Evolutionary conservation across 2,888 invertebrate species (phyloP), one percentile per base, ranked within the genome.

Genomic region (Griposia aprilina): DNA sequence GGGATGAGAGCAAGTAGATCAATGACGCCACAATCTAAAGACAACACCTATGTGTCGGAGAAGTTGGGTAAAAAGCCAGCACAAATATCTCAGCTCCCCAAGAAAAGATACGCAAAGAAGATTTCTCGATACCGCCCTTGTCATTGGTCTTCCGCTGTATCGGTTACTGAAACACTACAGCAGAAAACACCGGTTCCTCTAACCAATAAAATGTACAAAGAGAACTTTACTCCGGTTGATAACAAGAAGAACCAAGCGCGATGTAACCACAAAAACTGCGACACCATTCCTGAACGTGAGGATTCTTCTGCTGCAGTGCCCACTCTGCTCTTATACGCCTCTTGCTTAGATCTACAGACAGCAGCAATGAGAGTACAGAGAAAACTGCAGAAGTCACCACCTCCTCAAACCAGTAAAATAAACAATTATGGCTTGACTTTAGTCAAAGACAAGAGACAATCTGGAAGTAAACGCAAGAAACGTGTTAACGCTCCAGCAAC

Each of bases 81-180:
- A 11, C 45, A 52, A 26, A 65, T 17, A 6, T 17, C 26, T 55
- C 7, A 55, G 15, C n/a, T 57, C 0, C 6, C 20, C 1, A 78
- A 41, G 20, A 74, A 48, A 82, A 59, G 45, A 36, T 82, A 66
- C 6, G 76, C 65, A 0, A 82, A 82, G 20, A 82, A 80, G 26
- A 79, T 75, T 57, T 82, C 79, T 36, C 79, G 82, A 0, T 82
- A 82, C 59, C 76, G 76, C 1, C 65, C 74, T 1, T 30, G 55
- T n/a, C 74, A 63, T 55, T 23, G n/a, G 1, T n/a, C 48, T 0
- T 2, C 26, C 10, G 23, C 48, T 30, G 0, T 2, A 20, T 26
- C 10, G 4, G 20, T 10, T 23, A 1, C 5, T 30, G 52, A 55
- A 59, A 20, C 23, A 23, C 8, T 26, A 1, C 78, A 0, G 17